Evolutionary conservation across 2,797 vertebrate genomes (phyloP), one percentile per base, ranked within the genome.

Genomic region (Natrix natrix): DNA sequence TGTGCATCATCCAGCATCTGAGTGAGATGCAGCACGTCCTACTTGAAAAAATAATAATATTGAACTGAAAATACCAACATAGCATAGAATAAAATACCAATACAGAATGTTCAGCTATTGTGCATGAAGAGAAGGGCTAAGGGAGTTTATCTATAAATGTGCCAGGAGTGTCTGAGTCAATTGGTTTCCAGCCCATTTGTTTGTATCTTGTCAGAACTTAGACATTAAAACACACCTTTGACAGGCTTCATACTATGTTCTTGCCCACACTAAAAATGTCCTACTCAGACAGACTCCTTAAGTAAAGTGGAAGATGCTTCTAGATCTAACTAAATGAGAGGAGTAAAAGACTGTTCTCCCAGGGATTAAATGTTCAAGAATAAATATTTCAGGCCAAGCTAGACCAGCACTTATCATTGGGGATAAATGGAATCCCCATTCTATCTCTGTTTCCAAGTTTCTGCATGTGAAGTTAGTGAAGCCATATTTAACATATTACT

Each of bases 141-240:
- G 32, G 28, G 32, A 90, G 48, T 92, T 90, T 92, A 90, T 90
- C 66, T 90, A 13, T 61, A 83, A 86, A 59, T 66, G 92, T 87
- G 59, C 78, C 88, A 90, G 86, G 48, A 69, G 78, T 57, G 74
- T 86, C 59, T 63, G 88, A 92, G 88, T 87, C 88, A 90, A 92
- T 89, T 66, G 78, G 74, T 92, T 92, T 92, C 92, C 88, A 92
- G 37, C 74, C 92, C 78, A 92, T 92, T 92, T 92, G 32, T 90
- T 90, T n/a, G 32, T 92, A 90, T 92, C 88, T 90, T 92, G 92
- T 92, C 78, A 92, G 69, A 61, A 74, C 92, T 6, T 92, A 55
- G 88, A 90, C 83, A 69, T 54, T 28, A 83, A 54, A 92, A 48
- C 17, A 54, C 86, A 90, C 86, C n/a, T 87, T 54, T 92, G 92